Conservation (phyloP, 2,888 invertebrate species). For the Leptopilina drosophilae region DNA sequence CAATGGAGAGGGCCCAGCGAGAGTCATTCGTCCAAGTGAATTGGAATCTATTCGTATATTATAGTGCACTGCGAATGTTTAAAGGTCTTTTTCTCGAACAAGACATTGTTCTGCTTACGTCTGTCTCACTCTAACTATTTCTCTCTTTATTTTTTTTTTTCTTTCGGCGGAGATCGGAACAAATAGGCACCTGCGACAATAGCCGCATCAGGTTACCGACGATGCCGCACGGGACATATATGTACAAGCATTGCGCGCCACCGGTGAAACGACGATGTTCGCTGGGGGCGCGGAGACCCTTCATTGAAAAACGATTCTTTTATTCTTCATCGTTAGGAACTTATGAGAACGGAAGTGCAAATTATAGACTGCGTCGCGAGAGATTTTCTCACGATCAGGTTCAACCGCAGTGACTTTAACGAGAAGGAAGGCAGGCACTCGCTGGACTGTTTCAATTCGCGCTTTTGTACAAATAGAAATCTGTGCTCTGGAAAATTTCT, state of each 20-base stretch:
- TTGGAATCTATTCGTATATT: slow-evolving; percentile 50
- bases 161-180: slow-evolving; percentile 54
- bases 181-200: slow-evolving; percentile 72
- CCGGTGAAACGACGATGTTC: slow-evolving; percentile 53
- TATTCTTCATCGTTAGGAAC: slow-evolving; percentile 58
- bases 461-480: neutral
- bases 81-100: slow-evolving; percentile 49
- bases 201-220: slow-evolving; percentile 69
- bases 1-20: slow-evolving; percentile 53
- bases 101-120: slow-evolving; percentile 32
- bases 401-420: slow-evolving; percentile 31
- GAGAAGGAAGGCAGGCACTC: slow-evolving; percentile 14
- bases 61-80: slow-evolving; percentile 56
- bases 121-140: too few relatives aligned
- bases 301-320: slow-evolving; percentile 42
- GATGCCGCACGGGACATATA: slow-evolving; percentile 45
- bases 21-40: slow-evolving; percentile 43
- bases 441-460: neutral
- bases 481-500: too few relatives aligned
- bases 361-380: slow-evolving; percentile 65
- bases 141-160: too few relatives aligned
- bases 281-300: slow-evolving; percentile 64
- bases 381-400: slow-evolving; percentile 56
- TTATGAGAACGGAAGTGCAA: slow-evolving; percentile 76
- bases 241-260: neutral